Evolutionary conservation across 1,140 invertebrate species (phyloP).

Genomic region (Phocides pigmalion): DNA sequence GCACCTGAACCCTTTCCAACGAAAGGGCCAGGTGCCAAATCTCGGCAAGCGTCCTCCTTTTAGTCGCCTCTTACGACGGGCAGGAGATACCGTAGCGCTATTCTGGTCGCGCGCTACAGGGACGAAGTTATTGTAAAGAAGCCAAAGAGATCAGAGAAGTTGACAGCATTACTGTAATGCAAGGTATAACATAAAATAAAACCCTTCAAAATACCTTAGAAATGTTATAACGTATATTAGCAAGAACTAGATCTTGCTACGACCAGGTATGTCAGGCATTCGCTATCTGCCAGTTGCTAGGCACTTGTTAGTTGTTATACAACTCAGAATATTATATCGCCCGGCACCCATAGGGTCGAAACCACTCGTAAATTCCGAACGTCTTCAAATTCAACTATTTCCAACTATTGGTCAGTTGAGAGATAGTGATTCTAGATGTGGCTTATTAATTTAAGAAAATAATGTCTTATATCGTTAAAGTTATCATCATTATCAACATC

Average conservation of each 20-base stretch:
- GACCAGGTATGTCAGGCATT: constrained; percentile 52
- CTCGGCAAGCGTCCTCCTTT: too few species aligned
- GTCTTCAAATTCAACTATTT: constrained; percentile 82
- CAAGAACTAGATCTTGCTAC: constrained; percentile 32
- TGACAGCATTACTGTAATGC: too few species aligned
- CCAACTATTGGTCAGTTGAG: constrained; percentile 71
- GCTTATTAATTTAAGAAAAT: neutral
- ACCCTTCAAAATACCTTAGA: constrained; percentile 7
- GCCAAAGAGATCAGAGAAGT: too few species aligned
- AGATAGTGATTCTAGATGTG: constrained; percentile 53
- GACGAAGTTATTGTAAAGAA: too few species aligned
- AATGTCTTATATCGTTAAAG: too few species aligned
- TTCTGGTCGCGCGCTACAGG: too few species aligned
- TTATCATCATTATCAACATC: too few species aligned
- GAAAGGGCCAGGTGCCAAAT: too few species aligned
- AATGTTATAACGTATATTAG: constrained; percentile 10
- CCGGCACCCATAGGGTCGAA: constrained; percentile 70
- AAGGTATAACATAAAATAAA: constrained; percentile 7
- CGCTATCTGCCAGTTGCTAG: constrained; percentile 56
- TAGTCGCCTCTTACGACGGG: too few species aligned
- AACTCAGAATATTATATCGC: constrained; percentile 66
- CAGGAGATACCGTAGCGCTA: too few species aligned
- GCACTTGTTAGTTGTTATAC: constrained; percentile 55
- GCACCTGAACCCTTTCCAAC: too few species aligned
- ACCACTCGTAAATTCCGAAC: constrained; percentile 79